Evolutionary conservation across 2,888 invertebrate species (phyloP).

Genomic region (Philereme vetulata): DNA sequence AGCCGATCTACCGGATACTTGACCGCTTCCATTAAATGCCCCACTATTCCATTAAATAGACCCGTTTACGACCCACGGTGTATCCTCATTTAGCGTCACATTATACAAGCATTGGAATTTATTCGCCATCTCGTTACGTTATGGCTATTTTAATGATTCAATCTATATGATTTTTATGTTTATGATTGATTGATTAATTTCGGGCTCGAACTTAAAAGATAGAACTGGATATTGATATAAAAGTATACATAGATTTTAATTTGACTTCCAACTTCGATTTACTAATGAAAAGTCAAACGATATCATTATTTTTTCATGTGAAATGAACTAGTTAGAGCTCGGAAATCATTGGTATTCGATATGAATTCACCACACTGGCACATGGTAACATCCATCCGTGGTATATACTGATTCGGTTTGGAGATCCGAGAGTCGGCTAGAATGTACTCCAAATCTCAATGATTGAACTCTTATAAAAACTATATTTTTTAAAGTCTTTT

Average conservation of each 20-base stretch:
- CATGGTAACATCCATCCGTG: no score
- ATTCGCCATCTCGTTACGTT: slow-evolving; percentile 34
- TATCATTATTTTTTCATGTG: no score
- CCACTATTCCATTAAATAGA: slow-evolving; percentile 14
- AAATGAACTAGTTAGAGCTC: no score
- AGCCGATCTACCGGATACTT: slow-evolving; percentile 21
- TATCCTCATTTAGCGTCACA: slow-evolving; percentile 26
- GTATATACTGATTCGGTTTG: no score
- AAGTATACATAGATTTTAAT: neutral
- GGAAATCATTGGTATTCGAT: no score
- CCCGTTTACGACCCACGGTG: slow-evolving; percentile 14
- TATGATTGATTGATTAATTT: slow-evolving; percentile 21
- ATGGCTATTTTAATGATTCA: slow-evolving; percentile 22
- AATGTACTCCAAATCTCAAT: no score
- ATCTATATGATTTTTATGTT: slow-evolving; percentile 24
- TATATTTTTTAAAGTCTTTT: no score
- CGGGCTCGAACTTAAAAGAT: neutral
- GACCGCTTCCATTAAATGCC: slow-evolving; percentile 14
- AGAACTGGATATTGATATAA: neutral
- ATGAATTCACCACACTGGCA: no score
- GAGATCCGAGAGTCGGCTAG: no score
- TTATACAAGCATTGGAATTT: slow-evolving; percentile 30
- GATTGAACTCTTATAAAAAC: no score
- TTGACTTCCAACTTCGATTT: neutral
- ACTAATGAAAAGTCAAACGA: no score